Percentiles rank a stretch among this genome's conserved stretches.
phyloP scores from a whole-genome alignment of 2,113 vertebrate genomes.

The Muntiacus reevesi region DNA sequence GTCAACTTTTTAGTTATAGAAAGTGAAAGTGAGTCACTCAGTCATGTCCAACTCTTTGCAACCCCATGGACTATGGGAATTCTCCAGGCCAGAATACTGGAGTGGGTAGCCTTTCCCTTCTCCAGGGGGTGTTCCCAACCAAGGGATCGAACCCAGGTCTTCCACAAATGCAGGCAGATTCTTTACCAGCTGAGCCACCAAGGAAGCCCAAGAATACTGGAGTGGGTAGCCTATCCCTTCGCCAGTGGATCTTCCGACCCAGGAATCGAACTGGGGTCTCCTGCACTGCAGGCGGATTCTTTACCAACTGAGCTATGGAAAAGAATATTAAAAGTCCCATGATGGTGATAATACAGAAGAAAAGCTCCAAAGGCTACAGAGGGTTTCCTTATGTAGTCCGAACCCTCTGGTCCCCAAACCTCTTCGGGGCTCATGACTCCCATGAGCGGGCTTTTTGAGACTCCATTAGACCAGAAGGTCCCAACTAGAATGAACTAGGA shows the following conservation, averaged over 20 bases:
- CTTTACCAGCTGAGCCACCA: neutral
- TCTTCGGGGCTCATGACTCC: neutral
- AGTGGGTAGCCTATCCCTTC: neutral
- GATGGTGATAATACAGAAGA: neutral
- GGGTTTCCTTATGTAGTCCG: neutral
- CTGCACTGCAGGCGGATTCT: neutral
- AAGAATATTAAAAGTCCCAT: neutral
- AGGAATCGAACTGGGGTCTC: accelerated
- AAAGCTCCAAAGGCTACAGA: neutral
- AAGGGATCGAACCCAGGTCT: neutral
- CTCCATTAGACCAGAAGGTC: neutral
- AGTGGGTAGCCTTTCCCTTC: neutral
- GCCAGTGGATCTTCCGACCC: neutral
- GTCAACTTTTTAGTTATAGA: neutral
- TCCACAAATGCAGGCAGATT: neutral
- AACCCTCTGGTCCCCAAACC: too few relatives aligned
- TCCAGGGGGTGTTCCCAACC: neutral
- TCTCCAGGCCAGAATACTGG: neutral
- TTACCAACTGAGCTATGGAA: neutral
- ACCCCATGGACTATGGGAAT: neutral
- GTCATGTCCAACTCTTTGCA: neutral
- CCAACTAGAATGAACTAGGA: neutral
- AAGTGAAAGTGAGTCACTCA: neutral
- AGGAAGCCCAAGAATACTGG: neutral
- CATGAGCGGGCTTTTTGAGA: neutral